Evolutionary conservation across 2,888 invertebrate genomes (phyloP).

Genomic region (Meta bourneti): DNA sequence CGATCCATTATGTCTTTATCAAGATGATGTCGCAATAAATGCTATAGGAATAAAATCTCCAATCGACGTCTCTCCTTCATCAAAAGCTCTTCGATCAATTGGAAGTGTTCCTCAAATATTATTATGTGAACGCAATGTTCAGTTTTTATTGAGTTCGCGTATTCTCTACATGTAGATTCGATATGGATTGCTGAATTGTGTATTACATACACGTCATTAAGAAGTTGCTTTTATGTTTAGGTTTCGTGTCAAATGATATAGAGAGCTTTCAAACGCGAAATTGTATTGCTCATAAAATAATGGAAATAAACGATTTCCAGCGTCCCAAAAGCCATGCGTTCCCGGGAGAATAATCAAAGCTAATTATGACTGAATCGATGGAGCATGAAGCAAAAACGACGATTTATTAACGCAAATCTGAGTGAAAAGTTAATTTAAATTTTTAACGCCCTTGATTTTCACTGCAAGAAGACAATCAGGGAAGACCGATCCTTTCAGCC

Average conservation of each 20-base stretch:
- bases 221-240: background rate
- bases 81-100: conserved; percentile 10
- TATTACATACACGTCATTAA: background rate
- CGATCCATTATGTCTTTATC: conserved; percentile 17
- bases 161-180: background rate
- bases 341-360: no score
- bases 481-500: no score
- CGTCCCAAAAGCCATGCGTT: no score
- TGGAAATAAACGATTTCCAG: background rate
- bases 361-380: no score
- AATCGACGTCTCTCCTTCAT: background rate
- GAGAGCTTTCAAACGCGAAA: background rate
- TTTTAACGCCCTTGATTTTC: no score
- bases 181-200: background rate
- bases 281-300: background rate
- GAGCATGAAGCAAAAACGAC: no score
- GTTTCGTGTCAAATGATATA: background rate
- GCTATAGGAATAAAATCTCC: conserved; percentile 6
- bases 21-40: conserved; percentile 14
- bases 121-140: background rate
- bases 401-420: no score
- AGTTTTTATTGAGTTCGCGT: background rate
- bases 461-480: no score
- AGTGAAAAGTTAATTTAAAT: no score
- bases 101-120: background rate